phyloP scores from a whole-genome alignment of 2,888 invertebrate species.

The Xanthostigma xanthostigma region DNA sequence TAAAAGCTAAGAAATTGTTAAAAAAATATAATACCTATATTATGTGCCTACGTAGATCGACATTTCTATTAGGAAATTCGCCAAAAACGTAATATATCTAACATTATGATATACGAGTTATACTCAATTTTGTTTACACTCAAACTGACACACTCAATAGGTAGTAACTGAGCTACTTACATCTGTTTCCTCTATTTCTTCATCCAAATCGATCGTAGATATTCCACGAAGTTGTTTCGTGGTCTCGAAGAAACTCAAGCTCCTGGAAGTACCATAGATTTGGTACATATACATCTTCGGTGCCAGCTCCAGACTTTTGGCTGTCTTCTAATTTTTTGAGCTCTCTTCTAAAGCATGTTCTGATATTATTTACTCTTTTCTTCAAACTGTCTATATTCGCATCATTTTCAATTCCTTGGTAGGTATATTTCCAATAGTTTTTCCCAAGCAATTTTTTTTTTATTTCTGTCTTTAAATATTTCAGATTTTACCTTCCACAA shows the following conservation, averaged over 20 bases:
- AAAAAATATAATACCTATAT: too few species aligned
- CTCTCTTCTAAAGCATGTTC: slow-evolving; percentile 4
- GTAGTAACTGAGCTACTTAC: neutral
- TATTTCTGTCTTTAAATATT: neutral
- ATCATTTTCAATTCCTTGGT: slow-evolving; percentile 5
- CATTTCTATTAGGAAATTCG: too few species aligned
- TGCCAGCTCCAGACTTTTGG: slow-evolving; percentile 6
- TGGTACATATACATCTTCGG: slow-evolving; percentile 6
- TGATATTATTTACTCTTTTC: slow-evolving; percentile 6
- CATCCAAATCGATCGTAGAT: neutral
- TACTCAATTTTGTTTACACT: too few species aligned
- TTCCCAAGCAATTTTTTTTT: slow-evolving; percentile 4
- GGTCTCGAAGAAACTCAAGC: slow-evolving; percentile 6
- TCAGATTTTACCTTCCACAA: neutral
- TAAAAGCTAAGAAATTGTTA: too few species aligned
- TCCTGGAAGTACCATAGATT: slow-evolving; percentile 6
- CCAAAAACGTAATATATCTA: too few species aligned
- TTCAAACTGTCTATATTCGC: slow-evolving; percentile 4
- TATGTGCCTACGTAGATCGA: too few species aligned
- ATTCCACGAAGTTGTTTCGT: slow-evolving; percentile 3
- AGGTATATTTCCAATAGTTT: slow-evolving; percentile 5
- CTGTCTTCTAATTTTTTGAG: slow-evolving; percentile 5
- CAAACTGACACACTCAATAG: too few species aligned
- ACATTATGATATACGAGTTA: too few species aligned
- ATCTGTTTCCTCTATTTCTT: neutral